Percentiles rank a stretch among this genome's conserved stretches.
phyloP scores from a whole-genome alignment of 2,113 vertebrate genomes.

The Trichomycterus rosablanca region DNA sequence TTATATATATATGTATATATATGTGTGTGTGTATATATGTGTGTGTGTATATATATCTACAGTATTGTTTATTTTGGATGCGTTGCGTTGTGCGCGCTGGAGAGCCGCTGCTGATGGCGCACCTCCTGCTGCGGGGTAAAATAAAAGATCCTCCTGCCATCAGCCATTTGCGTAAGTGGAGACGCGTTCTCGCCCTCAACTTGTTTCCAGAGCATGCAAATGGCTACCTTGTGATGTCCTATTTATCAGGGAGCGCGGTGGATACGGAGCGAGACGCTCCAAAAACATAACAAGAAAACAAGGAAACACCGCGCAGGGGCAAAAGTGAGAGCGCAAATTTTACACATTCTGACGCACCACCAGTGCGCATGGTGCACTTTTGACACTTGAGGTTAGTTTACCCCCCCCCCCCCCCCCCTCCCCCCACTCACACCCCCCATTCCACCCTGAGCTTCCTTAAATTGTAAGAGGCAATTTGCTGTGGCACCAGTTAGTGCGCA shows the following conservation, averaged over 20 bases:
- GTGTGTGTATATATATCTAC: slow-evolving; percentile 19
- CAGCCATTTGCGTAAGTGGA: slow-evolving; percentile 56
- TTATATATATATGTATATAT: no score
- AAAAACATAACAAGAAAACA: no score
- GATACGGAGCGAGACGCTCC: slow-evolving; percentile 11
- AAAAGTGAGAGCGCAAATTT: slow-evolving; percentile 5
- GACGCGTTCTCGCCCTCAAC: slow-evolving; percentile 53
- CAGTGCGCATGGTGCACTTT: no score
- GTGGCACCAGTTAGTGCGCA: no score
- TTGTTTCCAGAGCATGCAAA: slow-evolving; percentile 53
- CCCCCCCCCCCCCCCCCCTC: no score
- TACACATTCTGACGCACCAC: neutral
- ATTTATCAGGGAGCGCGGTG: slow-evolving; percentile 39
- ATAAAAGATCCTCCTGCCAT: slow-evolving; percentile 50
- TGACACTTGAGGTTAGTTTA: no score
- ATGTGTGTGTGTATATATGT: no score
- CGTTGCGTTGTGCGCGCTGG: slow-evolving; percentile 1
- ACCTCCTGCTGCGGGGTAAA: slow-evolving; percentile 45
- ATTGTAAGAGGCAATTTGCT: no score
- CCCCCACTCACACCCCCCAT: no score
- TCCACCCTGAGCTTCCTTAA: no score
- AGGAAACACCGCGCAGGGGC: no score
- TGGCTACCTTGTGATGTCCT: slow-evolving; percentile 49
- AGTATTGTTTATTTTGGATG: neutral
- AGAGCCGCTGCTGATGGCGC: slow-evolving; percentile 24